phyloP scores from a whole-genome alignment of 2,113 vertebrate genomes.

The Smithornis capensis region DNA sequence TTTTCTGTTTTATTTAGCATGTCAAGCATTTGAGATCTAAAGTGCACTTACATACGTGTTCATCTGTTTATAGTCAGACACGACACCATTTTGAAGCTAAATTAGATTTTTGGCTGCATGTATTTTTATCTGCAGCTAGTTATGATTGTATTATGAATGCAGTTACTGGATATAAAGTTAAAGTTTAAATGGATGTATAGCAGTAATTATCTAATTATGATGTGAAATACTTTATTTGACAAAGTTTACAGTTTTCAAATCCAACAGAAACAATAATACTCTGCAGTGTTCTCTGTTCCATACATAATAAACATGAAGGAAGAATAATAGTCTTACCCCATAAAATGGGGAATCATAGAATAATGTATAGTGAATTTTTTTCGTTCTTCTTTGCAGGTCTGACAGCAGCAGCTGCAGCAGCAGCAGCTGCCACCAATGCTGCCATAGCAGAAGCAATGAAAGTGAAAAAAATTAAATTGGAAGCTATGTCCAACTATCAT shows the following conservation, averaged over 20 bases:
- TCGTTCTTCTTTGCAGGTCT: constrained; percentile 81
- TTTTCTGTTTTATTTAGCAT: not conserved
- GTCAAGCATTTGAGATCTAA: not conserved
- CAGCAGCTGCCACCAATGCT: constrained; percentile 94
- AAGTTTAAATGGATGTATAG: not conserved
- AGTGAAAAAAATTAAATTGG: constrained; percentile 99
- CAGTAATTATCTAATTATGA: not conserved
- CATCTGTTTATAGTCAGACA: not conserved
- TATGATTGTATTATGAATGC: not conserved
- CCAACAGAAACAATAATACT: not conserved
- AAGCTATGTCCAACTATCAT: constrained; percentile 98
- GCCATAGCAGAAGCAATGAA: constrained; percentile 99
- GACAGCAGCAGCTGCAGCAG: constrained; percentile 92
- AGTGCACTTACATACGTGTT: not conserved
- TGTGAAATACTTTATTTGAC: not conserved
- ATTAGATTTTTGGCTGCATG: not conserved
- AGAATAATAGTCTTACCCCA: not conserved
- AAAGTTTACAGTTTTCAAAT: not conserved
- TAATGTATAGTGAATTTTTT: constrained; percentile 51
- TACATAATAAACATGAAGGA: not conserved
- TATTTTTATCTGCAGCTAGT: not conserved
- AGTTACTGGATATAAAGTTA: not conserved
- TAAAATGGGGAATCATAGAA: constrained; percentile 16
- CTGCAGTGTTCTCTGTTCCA: not conserved
- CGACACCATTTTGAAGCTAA: not conserved